phyloP scores from a whole-genome alignment of 92 coral and sea anemone species.

The Palythoa heliodiscus region DNA sequence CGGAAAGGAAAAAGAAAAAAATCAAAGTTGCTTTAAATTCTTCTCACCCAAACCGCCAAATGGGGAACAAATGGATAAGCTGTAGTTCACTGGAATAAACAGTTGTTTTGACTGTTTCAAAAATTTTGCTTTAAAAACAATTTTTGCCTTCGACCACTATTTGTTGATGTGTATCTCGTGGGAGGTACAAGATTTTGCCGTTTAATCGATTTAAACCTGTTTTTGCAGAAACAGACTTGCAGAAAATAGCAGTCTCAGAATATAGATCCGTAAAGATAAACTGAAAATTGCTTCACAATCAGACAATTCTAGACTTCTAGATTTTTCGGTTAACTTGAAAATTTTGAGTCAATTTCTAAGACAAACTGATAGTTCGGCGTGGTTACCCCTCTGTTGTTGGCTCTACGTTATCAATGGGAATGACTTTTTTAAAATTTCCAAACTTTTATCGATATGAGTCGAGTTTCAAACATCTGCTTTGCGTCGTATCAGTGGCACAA shows the following conservation, averaged over 20 bases:
- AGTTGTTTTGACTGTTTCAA: too few relatives aligned
- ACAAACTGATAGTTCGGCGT: background rate
- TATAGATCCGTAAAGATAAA: too few relatives aligned
- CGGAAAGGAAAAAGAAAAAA: background rate
- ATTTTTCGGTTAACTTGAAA: background rate
- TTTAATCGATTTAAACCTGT: too few relatives aligned
- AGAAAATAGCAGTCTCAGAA: too few relatives aligned
- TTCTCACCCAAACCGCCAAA: background rate
- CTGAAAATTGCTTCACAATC: too few relatives aligned
- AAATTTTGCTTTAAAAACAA: too few relatives aligned
- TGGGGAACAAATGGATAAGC: too few relatives aligned
- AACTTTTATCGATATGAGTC: constrained; percentile 7
- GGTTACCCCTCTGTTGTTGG: background rate
- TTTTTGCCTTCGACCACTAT: too few relatives aligned
- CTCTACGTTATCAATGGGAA: background rate
- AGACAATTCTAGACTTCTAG: background rate
- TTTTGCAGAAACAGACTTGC: too few relatives aligned
- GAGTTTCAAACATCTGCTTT: constrained; percentile 35
- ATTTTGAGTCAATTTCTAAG: background rate
- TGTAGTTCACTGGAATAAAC: too few relatives aligned
- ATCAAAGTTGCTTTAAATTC: background rate
- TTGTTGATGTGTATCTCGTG: too few relatives aligned
- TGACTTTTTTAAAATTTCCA: background rate
- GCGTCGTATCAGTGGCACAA: background rate
- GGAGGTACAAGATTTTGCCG: too few relatives aligned